Evolutionary conservation across 2,888 invertebrate species (phyloP).

Genomic region (Diogma glabrata): DNA sequence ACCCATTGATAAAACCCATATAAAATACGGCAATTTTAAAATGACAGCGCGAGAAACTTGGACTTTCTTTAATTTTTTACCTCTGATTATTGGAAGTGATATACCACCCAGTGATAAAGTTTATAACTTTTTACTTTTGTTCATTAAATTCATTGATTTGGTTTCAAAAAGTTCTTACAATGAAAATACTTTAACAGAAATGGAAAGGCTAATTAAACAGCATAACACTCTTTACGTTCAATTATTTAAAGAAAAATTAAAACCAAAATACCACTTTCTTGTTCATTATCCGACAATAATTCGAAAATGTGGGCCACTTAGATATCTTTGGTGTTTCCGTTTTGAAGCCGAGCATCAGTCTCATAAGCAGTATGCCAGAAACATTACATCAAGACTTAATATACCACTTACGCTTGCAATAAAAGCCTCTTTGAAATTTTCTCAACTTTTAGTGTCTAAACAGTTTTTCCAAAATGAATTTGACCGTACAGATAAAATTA

Average conservation of each 20-base stretch:
- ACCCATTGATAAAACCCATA: not conserved
- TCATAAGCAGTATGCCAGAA: conserved; percentile 14
- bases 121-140: not conserved
- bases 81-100: not conserved
- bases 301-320: not conserved
- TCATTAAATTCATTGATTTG: not conserved
- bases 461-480: no score
- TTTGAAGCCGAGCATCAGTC: conserved; percentile 16
- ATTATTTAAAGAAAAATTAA: not conserved
- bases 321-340: conserved; percentile 1
- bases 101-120: not conserved
- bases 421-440: conserved; percentile 14
- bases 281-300: conserved; percentile 12
- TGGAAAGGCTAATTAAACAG: not conserved
- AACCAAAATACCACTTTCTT: not conserved
- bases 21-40: not conserved
- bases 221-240: not conserved
- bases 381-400: conserved; percentile 17
- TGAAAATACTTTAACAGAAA: not conserved
- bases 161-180: not conserved
- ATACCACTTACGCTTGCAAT: conserved; percentile 15
- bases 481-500: no score
- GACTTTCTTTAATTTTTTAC: not conserved
- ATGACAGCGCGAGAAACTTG: not conserved
- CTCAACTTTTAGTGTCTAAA: no score